Percentiles rank a stretch among this genome's conserved stretches.
These are phyloP conservation scores for Nannoperca obscura DNA, from an alignment of 2,797 vertebrate genomes.

Conservation along the genomic window DNA sequence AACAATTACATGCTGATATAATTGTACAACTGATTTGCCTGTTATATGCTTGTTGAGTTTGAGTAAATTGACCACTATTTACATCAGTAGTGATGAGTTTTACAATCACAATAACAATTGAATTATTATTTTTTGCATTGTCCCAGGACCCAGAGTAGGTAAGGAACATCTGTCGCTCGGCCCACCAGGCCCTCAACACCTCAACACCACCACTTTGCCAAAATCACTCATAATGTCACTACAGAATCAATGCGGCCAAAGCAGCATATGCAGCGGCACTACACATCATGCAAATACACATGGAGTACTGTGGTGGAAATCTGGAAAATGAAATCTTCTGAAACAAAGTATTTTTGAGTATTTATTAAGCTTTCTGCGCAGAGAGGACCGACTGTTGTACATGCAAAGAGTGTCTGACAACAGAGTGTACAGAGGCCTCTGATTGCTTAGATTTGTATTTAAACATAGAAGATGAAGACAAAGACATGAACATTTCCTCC, in stretches of 20 bases:
- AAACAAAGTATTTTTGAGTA: too few relatives aligned
- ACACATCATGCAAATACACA: background rate
- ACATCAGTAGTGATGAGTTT: background rate
- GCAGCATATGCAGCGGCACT: constrained; percentile 19
- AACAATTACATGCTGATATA: background rate
- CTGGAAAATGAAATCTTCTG: too few relatives aligned
- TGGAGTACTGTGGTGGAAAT: too few relatives aligned
- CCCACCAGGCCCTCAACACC: constrained; percentile 87
- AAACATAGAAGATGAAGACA: too few relatives aligned
- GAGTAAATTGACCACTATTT: background rate
- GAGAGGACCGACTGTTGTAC: too few relatives aligned
- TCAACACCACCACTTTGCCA: constrained; percentile 74
- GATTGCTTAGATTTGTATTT: too few relatives aligned
- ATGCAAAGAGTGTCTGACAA: too few relatives aligned
- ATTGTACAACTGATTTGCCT: constrained; percentile 11
- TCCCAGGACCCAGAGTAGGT: constrained; percentile 72
- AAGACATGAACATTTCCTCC: too few relatives aligned
- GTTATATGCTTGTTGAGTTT: constrained; percentile 9
- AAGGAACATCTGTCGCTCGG: constrained; percentile 89
- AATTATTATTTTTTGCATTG: constrained; percentile 9
- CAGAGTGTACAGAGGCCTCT: too few relatives aligned
- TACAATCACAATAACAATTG: constrained; percentile 4
- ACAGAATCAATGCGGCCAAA: constrained; percentile 14
- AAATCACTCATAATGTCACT: constrained; percentile 12
- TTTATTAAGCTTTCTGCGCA: too few relatives aligned